Conservation (phyloP, 2,797 vertebrate genomes). For the Pangasius sanitwongsei region DNA sequence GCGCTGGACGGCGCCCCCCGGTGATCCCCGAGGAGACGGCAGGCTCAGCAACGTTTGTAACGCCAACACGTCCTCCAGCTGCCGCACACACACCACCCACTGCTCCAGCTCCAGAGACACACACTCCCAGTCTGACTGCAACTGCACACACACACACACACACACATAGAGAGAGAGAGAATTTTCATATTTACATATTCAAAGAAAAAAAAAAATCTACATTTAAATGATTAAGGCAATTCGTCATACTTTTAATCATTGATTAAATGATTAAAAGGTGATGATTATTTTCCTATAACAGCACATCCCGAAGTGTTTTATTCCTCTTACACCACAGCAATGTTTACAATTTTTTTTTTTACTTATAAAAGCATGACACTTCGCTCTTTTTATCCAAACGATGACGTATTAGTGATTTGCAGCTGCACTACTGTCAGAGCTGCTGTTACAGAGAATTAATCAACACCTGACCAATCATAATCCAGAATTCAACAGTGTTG, state of each 20-base stretch:
- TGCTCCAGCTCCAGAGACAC: conserved; percentile 94
- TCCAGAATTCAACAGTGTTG: neutral
- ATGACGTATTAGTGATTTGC: neutral
- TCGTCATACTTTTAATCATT: too few species aligned
- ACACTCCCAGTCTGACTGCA: conserved; percentile 88
- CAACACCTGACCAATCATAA: neutral
- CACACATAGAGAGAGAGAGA: too few species aligned
- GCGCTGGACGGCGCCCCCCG: conserved; percentile 73
- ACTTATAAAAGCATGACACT: neutral
- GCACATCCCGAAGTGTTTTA: neutral
- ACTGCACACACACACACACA: conserved; percentile 55
- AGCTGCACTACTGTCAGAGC: too few species aligned
- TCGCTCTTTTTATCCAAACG: neutral
- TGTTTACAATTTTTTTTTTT: neutral
- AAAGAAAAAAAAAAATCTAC: neutral
- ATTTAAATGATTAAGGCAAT: too few species aligned
- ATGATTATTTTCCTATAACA: neutral
- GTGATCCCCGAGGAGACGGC: conserved; percentile 64
- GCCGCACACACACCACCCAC: conserved; percentile 90
- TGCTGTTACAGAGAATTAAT: neutral
- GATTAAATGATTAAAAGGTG: too few species aligned
- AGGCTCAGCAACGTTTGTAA: conserved; percentile 89
- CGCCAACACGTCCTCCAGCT: conserved; percentile 92
- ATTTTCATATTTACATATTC: neutral
- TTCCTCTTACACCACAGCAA: neutral